Evolutionary conservation across 2,113 vertebrate species (phyloP).

Genomic region (Mustelus asterias): DNA sequence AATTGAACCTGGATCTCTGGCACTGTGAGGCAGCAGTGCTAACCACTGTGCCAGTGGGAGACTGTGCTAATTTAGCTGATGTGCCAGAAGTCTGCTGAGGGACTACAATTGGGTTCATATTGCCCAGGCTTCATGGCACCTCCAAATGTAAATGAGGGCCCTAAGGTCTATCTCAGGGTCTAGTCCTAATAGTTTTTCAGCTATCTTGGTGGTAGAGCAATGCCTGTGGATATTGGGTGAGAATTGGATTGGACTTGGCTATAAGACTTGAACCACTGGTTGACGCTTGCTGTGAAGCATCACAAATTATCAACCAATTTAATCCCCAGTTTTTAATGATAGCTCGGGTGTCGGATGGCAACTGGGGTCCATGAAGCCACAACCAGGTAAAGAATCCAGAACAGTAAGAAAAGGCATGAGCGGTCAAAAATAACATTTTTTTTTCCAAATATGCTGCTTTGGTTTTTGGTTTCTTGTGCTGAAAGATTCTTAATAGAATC

Average conservation of each 20-base stretch:
- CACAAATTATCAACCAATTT: background rate
- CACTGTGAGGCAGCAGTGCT: no score
- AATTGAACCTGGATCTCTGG: no score
- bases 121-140: background rate
- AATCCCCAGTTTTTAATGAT: background rate
- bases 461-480: background rate
- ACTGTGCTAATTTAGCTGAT: no score
- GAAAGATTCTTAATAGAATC: background rate
- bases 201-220: background rate
- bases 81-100: background rate
- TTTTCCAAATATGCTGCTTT: constrained; percentile 7
- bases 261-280: no score
- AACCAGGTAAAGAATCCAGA: background rate
- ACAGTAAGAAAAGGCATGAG: background rate
- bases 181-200: no score
- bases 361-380: background rate
- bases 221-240: background rate
- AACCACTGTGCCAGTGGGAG: no score
- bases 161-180: no score
- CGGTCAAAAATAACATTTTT: background rate
- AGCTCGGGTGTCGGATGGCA: background rate
- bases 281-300: background rate
- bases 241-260: background rate
- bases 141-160: no score
- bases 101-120: background rate